These are phyloP conservation scores for Sycophaga agraensis DNA, from an alignment of 1,140 invertebrate species.

Conservation along the genomic window DNA sequence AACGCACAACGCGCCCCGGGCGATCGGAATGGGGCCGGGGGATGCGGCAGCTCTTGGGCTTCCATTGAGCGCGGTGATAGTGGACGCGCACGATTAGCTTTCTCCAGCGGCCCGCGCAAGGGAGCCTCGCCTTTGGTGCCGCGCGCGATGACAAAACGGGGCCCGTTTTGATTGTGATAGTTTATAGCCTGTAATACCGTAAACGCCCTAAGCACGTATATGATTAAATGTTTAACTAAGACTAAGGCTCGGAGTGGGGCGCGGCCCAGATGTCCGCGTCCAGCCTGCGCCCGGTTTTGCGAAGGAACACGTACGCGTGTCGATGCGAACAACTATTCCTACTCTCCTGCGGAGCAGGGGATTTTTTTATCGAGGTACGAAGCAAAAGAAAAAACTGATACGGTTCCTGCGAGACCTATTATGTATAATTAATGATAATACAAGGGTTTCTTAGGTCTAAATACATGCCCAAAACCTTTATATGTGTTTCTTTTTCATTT, in stretches of 20 bases:
- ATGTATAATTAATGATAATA: conserved; percentile 2
- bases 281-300: conserved; percentile 22
- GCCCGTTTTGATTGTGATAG: conserved; percentile 54
- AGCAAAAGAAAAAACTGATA: conserved; percentile 12
- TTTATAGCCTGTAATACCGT: conserved; percentile 47
- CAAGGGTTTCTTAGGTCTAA: conserved; percentile 22
- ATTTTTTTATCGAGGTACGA: conserved; percentile 7
- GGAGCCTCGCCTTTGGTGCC: conserved; percentile 41
- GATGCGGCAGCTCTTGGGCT: too few species aligned
- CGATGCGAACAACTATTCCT: conserved; percentile 21
- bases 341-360: conserved; percentile 26
- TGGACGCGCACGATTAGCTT: too few species aligned
- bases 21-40: too few species aligned
- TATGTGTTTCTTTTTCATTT: neutral
- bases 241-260: too few species aligned
- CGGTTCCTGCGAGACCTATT: conserved; percentile 25
- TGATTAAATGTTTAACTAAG: conserved; percentile 30
- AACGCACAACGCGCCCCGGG: conserved; percentile 24
- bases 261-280: too few species aligned
- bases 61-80: conserved; percentile 37
- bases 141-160: conserved; percentile 35
- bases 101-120: neutral
- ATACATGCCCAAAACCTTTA: conserved; percentile 29
- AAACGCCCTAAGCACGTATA: conserved; percentile 43
- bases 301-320: conserved; percentile 15